Evolutionary conservation across 2,888 invertebrate genomes (phyloP), one percentile per base, ranked within the genome.

Genomic region (Eupithecia abbreviata): DNA sequence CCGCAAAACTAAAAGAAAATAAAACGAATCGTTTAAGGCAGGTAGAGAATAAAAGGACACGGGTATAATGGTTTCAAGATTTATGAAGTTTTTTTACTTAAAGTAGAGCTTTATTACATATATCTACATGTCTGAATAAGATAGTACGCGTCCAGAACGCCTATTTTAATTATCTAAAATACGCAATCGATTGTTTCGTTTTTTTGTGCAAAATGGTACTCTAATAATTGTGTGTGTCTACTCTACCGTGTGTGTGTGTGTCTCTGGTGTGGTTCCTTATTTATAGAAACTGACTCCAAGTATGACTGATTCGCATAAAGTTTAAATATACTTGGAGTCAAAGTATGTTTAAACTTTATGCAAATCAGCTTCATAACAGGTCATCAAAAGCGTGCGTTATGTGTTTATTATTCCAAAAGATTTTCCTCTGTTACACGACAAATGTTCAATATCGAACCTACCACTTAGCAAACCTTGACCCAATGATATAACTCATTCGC

Each of bases 401-500:
- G 65, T 73, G 71, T 66, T 74, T 75, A 78, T 77, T 78, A 74
- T 43, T 73, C 72, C 68, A 77, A 72, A 75, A 76, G 76, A 65
- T 79, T 79, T 79, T 79, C 74, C 74, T 78, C 70, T 79, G 43
- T 72, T 67, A 72, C 77, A 74, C 7, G 69, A 77, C 71, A 68
- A 62, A 74, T 75, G 73, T 71, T 72, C 69, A 77, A 72, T 73
- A 75, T 74, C 49, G 72, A 75, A 72, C 74, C 72, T 30, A 68
- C 68, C 47, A 79, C 73, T 62, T 74, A 65, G 71, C 74, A 70
- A 75, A 77, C 82, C 82, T 81, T 82, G 82, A 81, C 82, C 82
- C 71, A 81, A 80, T 81, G 82, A 76, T 77, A 76, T 75, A 66
- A 30, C 30, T 30, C 30, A 30, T 30, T 30, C 30, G 78, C 71